phyloP scores from a whole-genome alignment of 2,888 invertebrate genomes.

The Mycogona germanica region DNA sequence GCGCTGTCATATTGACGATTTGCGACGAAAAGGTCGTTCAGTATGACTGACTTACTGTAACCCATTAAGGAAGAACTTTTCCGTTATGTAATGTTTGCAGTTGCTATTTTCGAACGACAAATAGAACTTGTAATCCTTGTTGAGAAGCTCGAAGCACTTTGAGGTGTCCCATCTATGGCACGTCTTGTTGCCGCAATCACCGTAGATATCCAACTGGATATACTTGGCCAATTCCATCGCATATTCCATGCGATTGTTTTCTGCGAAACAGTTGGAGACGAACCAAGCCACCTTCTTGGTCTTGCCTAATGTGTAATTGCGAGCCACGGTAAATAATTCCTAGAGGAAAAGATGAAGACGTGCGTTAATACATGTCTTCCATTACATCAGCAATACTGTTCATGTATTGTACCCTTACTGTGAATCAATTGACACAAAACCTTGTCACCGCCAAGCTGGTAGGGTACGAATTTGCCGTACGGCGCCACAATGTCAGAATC shows the following conservation, averaged over 20 bases:
- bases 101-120: conserved; percentile 95
- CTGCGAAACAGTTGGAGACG: conserved; percentile 91
- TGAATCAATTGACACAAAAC: no score
- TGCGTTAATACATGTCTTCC: no score
- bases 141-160: conserved; percentile 78
- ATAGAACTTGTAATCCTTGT: conserved; percentile 91
- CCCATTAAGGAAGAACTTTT: conserved; percentile 94
- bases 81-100: conserved; percentile 90
- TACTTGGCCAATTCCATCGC: conserved; percentile 72
- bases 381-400: no score
- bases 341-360: no score
- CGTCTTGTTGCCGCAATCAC: conserved; percentile 70
- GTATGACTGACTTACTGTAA: conserved; percentile 50
- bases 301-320: conserved; percentile 77
- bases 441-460: conserved; percentile 53
- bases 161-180: conserved; percentile 65
- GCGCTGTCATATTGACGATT: no score
- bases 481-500: conserved; percentile 95
- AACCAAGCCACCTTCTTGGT: conserved; percentile 94
- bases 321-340: conserved; percentile 43
- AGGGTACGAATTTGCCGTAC: conserved; percentile 87
- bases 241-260: conserved; percentile 76
- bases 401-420: no score
- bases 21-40: no score
- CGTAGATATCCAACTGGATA: conserved; percentile 84